Evolutionary conservation across 2,888 invertebrate genomes (phyloP), one percentile per base, ranked within the genome.

Genomic region (Hypomecis punctinalis): DNA sequence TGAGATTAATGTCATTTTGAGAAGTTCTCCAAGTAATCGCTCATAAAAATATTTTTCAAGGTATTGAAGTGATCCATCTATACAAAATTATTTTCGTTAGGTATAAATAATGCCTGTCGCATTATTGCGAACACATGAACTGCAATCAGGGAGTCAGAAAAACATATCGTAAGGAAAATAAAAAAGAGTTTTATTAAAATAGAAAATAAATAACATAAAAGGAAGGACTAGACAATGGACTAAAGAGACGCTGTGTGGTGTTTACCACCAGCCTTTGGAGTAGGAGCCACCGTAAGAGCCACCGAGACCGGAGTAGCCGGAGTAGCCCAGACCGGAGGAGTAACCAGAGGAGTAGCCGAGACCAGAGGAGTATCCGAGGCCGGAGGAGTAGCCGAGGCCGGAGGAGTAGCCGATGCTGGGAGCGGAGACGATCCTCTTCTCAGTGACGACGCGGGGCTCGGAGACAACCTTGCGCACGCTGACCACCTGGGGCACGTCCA

Each of bases 401-500:
- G 76, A 77, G 58, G 76, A 79, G 55, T 73, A 63, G 48, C 63
- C 81, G 42, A 69, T 70, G 42, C 46, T 48, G 59, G 66, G 67
- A 9, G 57, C 43, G 48, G 67, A 52, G 59, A 73, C 49, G 40
- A 65, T 58, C 55, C 61, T 72, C 54, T 61, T 70, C 48, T 69
- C 63, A 1, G 73, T 64, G 52, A 73, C 46, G 9, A 73, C 68
- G 55, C 71, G 66, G 7, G 72, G 74, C 47, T 69, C 72, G 40
- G 74, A 61, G 52, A 74, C 69, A 55, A 71, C 37, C 67, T 69
- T 72, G 63, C 61, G 63, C 45, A 81, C 81, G 63, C 63, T 67
- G 58, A 80, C 70, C 53, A 79, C 76, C 63, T 77, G 76, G n/a
- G 82, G 82, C 62, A 79, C 79, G 54, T 68, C 61, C 60, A 82